Conservation (phyloP, 2,888 invertebrate species). For the Punctoribates punctum region DNA sequence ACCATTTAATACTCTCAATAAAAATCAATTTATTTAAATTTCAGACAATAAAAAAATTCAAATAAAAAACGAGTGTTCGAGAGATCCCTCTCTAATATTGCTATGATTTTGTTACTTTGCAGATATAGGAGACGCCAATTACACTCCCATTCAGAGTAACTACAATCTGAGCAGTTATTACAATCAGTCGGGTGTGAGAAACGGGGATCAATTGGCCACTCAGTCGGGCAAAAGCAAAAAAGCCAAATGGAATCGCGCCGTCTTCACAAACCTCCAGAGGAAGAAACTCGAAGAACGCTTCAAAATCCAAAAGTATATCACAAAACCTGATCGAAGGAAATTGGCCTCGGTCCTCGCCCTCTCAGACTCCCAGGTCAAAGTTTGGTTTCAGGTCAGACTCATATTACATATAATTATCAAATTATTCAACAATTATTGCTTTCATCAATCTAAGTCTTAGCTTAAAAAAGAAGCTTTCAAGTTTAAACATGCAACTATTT, state of each 20-base stretch:
- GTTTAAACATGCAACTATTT: too few species aligned
- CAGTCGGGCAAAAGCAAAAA: conserved; percentile 66
- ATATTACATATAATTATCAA: not conserved
- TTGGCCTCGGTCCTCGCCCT: conserved; percentile 84
- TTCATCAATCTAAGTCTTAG: too few species aligned
- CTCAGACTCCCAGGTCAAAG: conserved; percentile 91
- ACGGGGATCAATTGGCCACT: not conserved
- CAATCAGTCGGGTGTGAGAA: not conserved
- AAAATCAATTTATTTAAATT: not conserved
- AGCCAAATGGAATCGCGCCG: conserved; percentile 84
- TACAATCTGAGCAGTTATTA: not conserved
- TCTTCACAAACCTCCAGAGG: conserved; percentile 89
- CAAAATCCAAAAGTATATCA: conserved; percentile 91
- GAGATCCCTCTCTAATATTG: not conserved
- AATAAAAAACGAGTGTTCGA: conserved; percentile 6
- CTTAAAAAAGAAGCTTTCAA: too few species aligned
- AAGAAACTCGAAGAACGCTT: conserved; percentile 88
- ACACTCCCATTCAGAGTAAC: not conserved
- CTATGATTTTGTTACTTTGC: not conserved
- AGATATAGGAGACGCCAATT: not conserved
- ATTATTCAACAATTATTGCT: too few species aligned
- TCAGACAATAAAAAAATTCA: not conserved
- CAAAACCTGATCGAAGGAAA: conserved; percentile 87
- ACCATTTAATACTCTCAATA: conserved; percentile 21
- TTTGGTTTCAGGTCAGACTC: conserved; percentile 70